phyloP scores from a whole-genome alignment of 2,888 invertebrate species.

The Latrodectus hesperus region DNA sequence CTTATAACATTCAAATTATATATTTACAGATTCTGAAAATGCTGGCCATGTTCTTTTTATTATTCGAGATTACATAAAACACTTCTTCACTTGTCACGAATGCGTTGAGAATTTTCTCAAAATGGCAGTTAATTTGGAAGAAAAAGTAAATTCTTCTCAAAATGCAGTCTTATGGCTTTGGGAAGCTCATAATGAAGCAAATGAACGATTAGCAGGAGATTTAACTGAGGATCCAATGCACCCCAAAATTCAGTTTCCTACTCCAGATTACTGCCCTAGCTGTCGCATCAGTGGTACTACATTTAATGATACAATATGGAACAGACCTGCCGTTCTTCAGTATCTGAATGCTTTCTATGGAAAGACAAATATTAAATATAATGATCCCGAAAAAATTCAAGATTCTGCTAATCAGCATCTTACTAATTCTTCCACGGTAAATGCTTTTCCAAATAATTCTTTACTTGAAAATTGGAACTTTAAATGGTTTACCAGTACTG shows the following conservation, averaged over 20 bases:
- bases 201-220: constrained; percentile 89
- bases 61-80: constrained; percentile 89
- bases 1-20: too few relatives aligned
- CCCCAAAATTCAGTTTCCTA: constrained; percentile 89
- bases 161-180: constrained; percentile 81
- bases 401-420: background rate
- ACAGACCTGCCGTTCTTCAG: constrained; percentile 80
- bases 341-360: constrained; percentile 80
- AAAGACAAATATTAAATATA: constrained; percentile 69
- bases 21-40: constrained; percentile 70
- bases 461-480: constrained; percentile 59
- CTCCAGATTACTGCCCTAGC: constrained; percentile 80
- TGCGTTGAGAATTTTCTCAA: constrained; percentile 91
- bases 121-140: constrained; percentile 85
- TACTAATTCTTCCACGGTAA: constrained; percentile 49
- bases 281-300: constrained; percentile 76
- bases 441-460: constrained; percentile 56
- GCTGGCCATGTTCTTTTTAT: constrained; percentile 84
- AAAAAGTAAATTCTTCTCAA: constrained; percentile 82
- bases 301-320: constrained; percentile 76
- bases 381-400: background rate
- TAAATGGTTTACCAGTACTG: constrained; percentile 79
- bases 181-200: constrained; percentile 76
- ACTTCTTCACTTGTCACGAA: constrained; percentile 95
- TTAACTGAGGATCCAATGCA: constrained; percentile 89